Conservation (phyloP, 1,140 invertebrate species). For the Aethina tumida region DNA sequence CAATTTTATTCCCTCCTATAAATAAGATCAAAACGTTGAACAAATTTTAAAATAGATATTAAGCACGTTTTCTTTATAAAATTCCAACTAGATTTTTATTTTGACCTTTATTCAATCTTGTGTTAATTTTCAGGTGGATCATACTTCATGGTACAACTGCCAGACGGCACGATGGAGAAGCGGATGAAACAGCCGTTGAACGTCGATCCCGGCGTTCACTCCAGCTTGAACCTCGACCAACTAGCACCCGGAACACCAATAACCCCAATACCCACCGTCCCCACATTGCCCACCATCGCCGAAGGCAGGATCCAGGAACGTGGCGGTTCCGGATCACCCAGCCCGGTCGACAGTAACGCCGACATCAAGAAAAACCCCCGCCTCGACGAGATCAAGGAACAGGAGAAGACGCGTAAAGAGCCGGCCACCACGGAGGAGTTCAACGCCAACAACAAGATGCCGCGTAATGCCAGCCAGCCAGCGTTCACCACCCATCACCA, state of each 20-base stretch:
- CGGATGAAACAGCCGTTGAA: constrained; percentile 79
- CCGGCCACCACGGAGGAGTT: constrained; percentile 17
- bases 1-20: no score
- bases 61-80: not conserved
- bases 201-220: constrained; percentile 87
- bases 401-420: constrained; percentile 13
- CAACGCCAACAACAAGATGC: constrained; percentile 41
- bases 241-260: constrained; percentile 56
- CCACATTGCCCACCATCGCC: constrained; percentile 77
- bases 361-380: constrained; percentile 31
- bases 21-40: no score
- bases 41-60: no score
- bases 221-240: constrained; percentile 78
- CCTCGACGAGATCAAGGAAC: constrained; percentile 36
- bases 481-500: constrained; percentile 71
- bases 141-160: constrained; percentile 82
- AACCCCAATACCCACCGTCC: constrained; percentile 66
- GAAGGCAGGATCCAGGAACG: constrained; percentile 66
- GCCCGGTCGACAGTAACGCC: constrained; percentile 21
- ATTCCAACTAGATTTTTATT: no score
- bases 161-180: constrained; percentile 81
- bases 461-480: constrained; percentile 73
- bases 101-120: no score
- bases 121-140: constrained; percentile 56
- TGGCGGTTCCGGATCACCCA: constrained; percentile 28